Conservation (phyloP, 2,888 invertebrate species). For the Teinopalpus imperialis region DNA sequence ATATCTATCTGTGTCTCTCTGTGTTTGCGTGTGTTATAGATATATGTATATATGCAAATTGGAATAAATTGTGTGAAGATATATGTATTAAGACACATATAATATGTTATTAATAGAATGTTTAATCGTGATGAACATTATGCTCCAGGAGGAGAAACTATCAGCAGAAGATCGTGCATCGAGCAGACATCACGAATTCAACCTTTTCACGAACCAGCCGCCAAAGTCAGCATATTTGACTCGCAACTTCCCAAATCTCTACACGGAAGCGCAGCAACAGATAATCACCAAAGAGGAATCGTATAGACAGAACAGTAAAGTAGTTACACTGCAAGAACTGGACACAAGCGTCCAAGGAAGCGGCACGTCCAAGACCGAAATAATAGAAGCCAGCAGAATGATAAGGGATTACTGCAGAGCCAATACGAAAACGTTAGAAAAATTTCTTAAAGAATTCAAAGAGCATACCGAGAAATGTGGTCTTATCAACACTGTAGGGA, state of each 20-base stretch:
- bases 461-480: constrained; percentile 40
- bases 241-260: constrained; percentile 46
- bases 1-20: no score
- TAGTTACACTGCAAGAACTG: no score
- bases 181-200: constrained; percentile 53
- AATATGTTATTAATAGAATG: no score
- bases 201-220: constrained; percentile 46
- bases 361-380: constrained; percentile 41
- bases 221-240: constrained; percentile 44
- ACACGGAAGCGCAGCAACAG: constrained; percentile 36
- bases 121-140: no score
- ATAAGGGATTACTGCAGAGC: constrained; percentile 49
- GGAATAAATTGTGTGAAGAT: no score
- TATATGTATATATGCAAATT: no score
- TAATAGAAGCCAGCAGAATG: constrained; percentile 47
- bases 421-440: constrained; percentile 39
- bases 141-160: constrained; percentile 54
- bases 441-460: constrained; percentile 46
- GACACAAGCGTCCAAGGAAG: no score
- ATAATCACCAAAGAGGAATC: constrained; percentile 36
- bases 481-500: constrained; percentile 41
- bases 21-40: no score
- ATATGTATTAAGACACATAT: no score
- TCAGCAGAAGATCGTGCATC: constrained; percentile 40
- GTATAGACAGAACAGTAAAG: constrained; percentile 37